These are phyloP conservation scores for Sebastes trivittatus DNA, from an alignment of 2,797 vertebrate species.

Conservation along the genomic window DNA sequence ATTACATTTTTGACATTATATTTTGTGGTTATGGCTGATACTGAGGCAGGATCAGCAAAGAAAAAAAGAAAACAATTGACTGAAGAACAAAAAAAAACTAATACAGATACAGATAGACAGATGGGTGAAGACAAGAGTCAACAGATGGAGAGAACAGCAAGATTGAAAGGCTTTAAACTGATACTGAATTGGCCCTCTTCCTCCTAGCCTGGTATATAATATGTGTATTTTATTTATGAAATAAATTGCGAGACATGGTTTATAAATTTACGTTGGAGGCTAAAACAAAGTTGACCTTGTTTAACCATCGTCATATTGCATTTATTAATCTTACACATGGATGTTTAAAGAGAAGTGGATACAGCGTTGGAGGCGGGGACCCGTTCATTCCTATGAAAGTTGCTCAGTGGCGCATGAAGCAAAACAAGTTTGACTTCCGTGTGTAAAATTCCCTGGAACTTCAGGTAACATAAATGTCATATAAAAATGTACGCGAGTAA, in stretches of 20 bases:
- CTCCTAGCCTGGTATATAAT: background rate
- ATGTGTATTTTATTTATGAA: background rate
- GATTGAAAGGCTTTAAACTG: background rate
- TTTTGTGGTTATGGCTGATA: no score
- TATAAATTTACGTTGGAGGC: background rate
- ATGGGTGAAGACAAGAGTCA: background rate
- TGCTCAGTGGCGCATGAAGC: no score
- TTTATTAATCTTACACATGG: background rate
- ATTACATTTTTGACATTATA: no score
- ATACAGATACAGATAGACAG: no score
- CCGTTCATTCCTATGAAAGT: no score
- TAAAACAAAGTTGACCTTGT: background rate
- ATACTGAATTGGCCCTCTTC: background rate
- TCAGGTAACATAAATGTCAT: background rate
- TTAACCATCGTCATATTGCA: background rate
- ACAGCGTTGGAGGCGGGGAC: no score
- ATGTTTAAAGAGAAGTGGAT: no score
- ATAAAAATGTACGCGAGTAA: background rate
- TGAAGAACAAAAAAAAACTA: background rate
- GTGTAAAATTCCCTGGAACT: no score
- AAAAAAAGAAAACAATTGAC: background rate
- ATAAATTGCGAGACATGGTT: background rate
- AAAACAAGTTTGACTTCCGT: no score
- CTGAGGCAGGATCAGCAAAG: no score
- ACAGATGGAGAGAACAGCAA: background rate